These are phyloP conservation scores for Corydoras sp. DNA, from an alignment of 2,113 vertebrate species.

Conservation along the genomic window DNA sequence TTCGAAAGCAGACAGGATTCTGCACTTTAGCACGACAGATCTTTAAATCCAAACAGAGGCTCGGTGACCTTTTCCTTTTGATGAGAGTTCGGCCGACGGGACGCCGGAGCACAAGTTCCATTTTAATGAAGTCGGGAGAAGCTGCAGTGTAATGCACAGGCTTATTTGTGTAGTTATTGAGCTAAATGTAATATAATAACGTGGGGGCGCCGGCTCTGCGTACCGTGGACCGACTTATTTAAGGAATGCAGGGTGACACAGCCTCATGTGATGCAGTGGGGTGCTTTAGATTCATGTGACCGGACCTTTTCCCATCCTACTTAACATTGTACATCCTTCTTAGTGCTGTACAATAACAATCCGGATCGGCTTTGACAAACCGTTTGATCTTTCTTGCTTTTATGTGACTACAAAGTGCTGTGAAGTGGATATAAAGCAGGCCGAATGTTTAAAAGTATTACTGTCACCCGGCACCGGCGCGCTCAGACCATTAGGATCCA, in stretches of 20 bases:
- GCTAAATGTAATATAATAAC: no score
- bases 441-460: constrained; percentile 13
- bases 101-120: neutral
- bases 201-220: neutral
- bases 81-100: no score
- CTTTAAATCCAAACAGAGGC: neutral
- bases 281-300: constrained; percentile 29
- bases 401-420: constrained; percentile 10
- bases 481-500: constrained; percentile 14
- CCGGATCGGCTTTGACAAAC: constrained; percentile 22
- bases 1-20: no score
- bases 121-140: no score
- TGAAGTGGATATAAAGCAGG: constrained; percentile 1
- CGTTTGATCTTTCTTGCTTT: constrained; percentile 26
- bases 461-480: neutral
- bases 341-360: constrained; percentile 6
- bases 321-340: neutral
- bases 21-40: neutral
- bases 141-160: no score
- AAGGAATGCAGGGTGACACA: constrained; percentile 17
- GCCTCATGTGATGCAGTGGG: constrained; percentile 18
- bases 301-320: neutral
- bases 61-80: no score
- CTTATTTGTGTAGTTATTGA: no score
- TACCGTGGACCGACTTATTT: constrained; percentile 10